phyloP scores from a whole-genome alignment of 2,797 vertebrate genomes.

The Chelon auratus region DNA sequence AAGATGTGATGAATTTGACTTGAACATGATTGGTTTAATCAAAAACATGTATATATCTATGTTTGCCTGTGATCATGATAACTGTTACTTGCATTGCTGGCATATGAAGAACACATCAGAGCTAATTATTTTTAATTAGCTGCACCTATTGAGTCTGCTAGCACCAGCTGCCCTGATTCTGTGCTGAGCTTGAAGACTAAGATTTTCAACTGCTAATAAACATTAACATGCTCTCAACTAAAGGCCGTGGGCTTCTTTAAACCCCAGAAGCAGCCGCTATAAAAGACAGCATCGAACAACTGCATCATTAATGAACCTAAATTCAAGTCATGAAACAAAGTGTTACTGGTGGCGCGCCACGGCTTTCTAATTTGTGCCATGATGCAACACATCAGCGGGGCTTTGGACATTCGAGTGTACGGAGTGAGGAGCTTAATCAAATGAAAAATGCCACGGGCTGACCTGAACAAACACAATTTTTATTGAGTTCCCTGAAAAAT shows the following conservation, averaged over 20 bases:
- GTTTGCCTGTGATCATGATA: conserved; percentile 37
- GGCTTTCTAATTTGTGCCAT: conserved; percentile 41
- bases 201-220: conserved; percentile 44
- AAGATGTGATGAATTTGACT: neutral
- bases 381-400: conserved; percentile 33
- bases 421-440: conserved; percentile 56
- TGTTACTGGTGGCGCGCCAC: conserved; percentile 37
- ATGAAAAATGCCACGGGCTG: conserved; percentile 48
- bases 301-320: conserved; percentile 40
- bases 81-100: conserved; percentile 24
- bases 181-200: conserved; percentile 37
- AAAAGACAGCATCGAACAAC: conserved; percentile 28
- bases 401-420: conserved; percentile 45
- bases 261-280: conserved; percentile 6
- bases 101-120: conserved; percentile 8
- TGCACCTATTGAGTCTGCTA: conserved; percentile 31
- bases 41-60: neutral
- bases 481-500: conserved; percentile 22
- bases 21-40: conserved; percentile 5
- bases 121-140: conserved; percentile 60
- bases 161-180: conserved; percentile 31
- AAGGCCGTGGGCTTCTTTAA: conserved; percentile 16
- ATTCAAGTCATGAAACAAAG: conserved; percentile 35
- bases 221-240: conserved; percentile 10
- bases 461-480: conserved; percentile 53